A percentile compares a stretch with the other conserved stretches of the same genome.
These are phyloP conservation scores for Protobothrops flavoviridis DNA, from an alignment of 2,113 vertebrate species.

Conservation along the genomic window DNA sequence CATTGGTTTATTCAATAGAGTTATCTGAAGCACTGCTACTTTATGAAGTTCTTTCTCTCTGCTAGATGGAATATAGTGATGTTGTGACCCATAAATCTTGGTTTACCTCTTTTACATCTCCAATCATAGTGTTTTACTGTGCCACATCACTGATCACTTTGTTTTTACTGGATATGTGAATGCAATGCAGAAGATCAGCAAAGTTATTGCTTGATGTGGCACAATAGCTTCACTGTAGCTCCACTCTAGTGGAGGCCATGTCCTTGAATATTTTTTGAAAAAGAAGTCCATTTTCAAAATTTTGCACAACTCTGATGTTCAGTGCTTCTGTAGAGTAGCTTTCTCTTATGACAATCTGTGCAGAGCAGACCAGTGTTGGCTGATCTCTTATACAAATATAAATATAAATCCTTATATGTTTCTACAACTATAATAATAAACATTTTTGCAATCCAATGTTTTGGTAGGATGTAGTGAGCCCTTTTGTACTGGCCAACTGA, in stretches of 20 bases:
- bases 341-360: constrained; percentile 40
- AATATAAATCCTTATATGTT: constrained; percentile 44
- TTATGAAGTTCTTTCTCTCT: neutral
- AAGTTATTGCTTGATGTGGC: neutral
- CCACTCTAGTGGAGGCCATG: neutral
- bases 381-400: constrained; percentile 36
- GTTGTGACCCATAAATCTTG: neutral
- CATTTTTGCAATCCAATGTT: constrained; percentile 4
- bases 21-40: neutral
- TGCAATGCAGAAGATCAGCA: neutral
- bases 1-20: neutral
- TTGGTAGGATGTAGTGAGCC: neutral
- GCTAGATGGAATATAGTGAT: neutral
- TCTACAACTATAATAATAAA: constrained; percentile 51
- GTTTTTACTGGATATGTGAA: neutral
- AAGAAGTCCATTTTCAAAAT: neutral
- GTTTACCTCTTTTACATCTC: neutral
- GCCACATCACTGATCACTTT: neutral
- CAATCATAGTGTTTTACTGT: neutral
- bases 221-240: neutral
- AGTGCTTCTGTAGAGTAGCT: constrained; percentile 41
- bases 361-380: constrained; percentile 24
- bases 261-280: neutral
- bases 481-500: neutral
- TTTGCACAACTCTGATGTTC: neutral